phyloP scores from a whole-genome alignment of 2,888 invertebrate genomes.

The Sesia bembeciformis region DNA sequence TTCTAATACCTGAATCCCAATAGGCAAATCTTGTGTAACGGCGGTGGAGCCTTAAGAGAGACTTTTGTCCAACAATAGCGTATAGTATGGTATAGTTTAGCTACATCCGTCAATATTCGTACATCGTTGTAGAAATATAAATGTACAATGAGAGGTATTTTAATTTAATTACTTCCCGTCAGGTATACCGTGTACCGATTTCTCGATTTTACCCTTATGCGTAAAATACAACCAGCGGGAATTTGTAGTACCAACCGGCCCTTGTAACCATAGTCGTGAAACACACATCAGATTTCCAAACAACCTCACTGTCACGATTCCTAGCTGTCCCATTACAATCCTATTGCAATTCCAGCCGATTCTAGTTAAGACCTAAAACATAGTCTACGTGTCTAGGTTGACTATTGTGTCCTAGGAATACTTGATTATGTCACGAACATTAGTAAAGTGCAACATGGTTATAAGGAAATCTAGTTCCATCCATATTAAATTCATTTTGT shows the following conservation, averaged over 20 bases:
- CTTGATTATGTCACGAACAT: constrained; percentile 31
- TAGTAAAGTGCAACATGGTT: constrained; percentile 10
- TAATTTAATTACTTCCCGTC: neutral
- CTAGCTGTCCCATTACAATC: constrained; percentile 36
- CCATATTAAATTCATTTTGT: too few relatives aligned
- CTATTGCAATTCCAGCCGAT: constrained; percentile 18
- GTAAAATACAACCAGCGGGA: too few relatives aligned
- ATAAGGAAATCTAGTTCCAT: neutral
- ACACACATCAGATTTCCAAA: constrained; percentile 1
- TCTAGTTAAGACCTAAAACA: constrained; percentile 24
- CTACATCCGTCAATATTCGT: too few relatives aligned
- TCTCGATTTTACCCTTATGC: neutral
- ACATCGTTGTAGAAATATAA: too few relatives aligned
- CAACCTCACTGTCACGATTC: constrained; percentile 27
- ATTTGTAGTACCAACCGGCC: too few relatives aligned
- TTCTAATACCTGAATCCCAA: too few relatives aligned
- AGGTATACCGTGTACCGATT: neutral
- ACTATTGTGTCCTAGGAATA: constrained; percentile 19
- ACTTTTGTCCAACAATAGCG: too few relatives aligned
- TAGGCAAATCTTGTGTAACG: too few relatives aligned
- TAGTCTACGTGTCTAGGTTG: constrained; percentile 28
- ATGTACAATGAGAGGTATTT: too few relatives aligned
- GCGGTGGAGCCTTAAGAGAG: too few relatives aligned
- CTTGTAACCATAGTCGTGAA: too few relatives aligned
- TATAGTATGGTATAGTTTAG: too few relatives aligned